Conservation (phyloP, 2,113 vertebrate species). For the Emydura subglobosa region DNA sequence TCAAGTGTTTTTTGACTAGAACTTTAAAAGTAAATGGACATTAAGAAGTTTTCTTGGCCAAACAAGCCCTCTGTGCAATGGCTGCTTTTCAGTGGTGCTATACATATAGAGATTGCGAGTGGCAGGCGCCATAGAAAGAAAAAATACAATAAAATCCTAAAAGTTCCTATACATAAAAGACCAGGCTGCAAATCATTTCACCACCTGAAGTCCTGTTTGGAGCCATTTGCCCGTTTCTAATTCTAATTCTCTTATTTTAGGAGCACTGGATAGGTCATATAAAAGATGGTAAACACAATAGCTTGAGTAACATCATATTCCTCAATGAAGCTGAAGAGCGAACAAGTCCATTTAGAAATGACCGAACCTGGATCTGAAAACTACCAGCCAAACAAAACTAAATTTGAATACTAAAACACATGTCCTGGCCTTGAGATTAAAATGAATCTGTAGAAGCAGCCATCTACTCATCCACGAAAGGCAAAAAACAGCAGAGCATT, state of each 20-base stretch:
- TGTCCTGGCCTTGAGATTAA: constrained; percentile 11
- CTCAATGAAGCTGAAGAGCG: fast-evolving
- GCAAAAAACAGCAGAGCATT: neutral
- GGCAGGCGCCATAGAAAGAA: neutral
- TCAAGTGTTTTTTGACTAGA: neutral
- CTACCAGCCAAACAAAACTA: neutral
- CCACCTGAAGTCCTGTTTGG: neutral
- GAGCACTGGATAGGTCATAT: neutral
- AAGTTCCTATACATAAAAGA: neutral
- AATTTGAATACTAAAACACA: neutral
- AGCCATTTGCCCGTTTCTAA: neutral
- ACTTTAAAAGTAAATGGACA: neutral
- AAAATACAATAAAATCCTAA: neutral
- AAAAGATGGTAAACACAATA: neutral
- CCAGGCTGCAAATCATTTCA: neutral
- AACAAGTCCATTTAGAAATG: neutral
- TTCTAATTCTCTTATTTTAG: neutral
- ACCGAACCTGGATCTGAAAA: neutral
- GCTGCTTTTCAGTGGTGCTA: neutral
- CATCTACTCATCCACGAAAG: neutral
- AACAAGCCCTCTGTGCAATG: neutral
- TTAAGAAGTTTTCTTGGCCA: neutral
- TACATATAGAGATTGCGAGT: neutral
- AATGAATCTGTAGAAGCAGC: constrained; percentile 40
- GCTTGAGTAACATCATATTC: fast-evolving